Base-by-base conservation (phyloP, 2,797 vertebrate species). In the Phrynocephalus forsythii region DNA sequence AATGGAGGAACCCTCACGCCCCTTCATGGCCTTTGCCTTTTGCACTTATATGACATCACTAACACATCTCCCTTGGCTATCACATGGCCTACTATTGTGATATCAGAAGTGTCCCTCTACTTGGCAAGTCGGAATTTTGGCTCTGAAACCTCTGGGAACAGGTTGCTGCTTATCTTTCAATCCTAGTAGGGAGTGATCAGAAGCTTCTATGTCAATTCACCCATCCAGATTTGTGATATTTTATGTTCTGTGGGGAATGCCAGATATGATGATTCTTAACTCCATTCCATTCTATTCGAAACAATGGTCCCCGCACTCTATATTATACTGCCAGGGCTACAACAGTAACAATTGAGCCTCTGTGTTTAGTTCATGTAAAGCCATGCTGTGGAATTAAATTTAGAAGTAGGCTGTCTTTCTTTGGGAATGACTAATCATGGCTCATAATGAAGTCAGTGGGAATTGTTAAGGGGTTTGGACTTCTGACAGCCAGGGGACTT, bases 391-490 rank as follows among this genome's bases (percentile, higher is more conserved):
- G 56, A 20, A 82, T 76, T 38, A 66, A 87, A 75, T 56, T 82
- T 50, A 80, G 85, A 72, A 80, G 50, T 33, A 72, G 67, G 67
- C 50, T 75, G 79, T 38, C 28, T 75, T 86, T 87, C 33, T n/a
- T 20, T 75, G 71, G 56, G 50, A 38, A 82, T 82, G 56, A 67
- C 69, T 87, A 82, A 87, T 50, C 79, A 75, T 82, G 38, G 79
- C 30, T 87, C 50, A 82, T 56, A 87, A 75, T 82, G 3, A 50
- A 82, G 28, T 67, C 38, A 67, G 60, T 75, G 16, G 26, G 60
- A 82, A 48, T 56, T 75, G 28, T 18, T 66, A 56, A 82, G 28
- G 66, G 71, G 33, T 33, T 81, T 86, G 73, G 69, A 48, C 71
- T 75, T 75, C 79, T 81, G 79, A 87, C 73, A 82, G 81, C 48